Base-by-base conservation (phyloP, 2,113 vertebrate genomes). In the Falcunculus frontatus region DNA sequence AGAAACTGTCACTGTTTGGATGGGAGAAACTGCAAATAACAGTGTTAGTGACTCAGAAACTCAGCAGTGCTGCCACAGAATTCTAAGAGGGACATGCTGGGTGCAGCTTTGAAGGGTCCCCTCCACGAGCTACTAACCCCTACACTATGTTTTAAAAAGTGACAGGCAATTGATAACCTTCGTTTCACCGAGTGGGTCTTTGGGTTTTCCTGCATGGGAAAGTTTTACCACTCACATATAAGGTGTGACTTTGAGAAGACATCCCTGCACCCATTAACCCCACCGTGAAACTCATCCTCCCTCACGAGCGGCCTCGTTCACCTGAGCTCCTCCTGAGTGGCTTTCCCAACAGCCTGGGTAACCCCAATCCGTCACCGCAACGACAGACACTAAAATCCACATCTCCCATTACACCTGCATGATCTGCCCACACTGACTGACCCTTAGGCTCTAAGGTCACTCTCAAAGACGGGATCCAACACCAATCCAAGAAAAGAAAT, bases 251-350 rank as follows among this genome's bases (percentile, higher is more conserved):
- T 73, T 37, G 13, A 72, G 39, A 55, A 72, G 49, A 76, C 29
- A 60, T 2, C 25, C 23, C 53, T 42, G 64, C 27, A 78, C 46
- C 41, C 39, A 18, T 64, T 82, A 81, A 75, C 16, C 14, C 22
- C 63, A 12, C 22, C 0, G 0, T 50, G 18, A 33, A 93, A 80
- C 20, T 55, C 75, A 55, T n/a, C 12, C 39, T 90, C 32, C 44
- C 15, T 52, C 47, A 2, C 0, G 0, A 63, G 78, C 0, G 0
- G 68, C 59, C 12, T 89, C 33, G 25, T 50, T 75, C 77, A 46
- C 65, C 50, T 33, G 64, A 92, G 57, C 22, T 72, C 52, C 37
- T 84, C 49, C 57, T 26, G 22, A 64, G 46, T 1, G 5, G 15
- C n/a, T 76, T 91, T 94, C 41, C 57, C 39, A 81, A 60, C 6